Evolutionary conservation across 2,888 invertebrate genomes (phyloP).

Genomic region (Amblyjoppa fuscipennis): DNA sequence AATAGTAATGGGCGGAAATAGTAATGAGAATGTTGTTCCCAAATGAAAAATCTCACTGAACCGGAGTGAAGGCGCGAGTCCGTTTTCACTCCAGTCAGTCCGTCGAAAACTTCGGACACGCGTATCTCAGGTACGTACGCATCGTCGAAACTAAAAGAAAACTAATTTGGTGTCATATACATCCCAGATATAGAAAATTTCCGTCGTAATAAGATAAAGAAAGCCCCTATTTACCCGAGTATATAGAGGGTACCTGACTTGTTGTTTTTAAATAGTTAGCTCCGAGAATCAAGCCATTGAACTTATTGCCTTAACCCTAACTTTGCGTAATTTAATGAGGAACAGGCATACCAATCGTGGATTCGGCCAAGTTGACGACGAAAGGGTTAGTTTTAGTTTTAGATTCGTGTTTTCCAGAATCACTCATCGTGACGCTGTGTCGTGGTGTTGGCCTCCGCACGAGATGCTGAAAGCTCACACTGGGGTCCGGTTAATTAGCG

Average conservation of each 20-base stretch:
- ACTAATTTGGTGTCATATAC: conserved; percentile 10
- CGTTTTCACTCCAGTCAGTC: conserved; percentile 14
- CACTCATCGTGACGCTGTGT: conserved; percentile 11
- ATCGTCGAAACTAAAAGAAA: conserved; percentile 2
- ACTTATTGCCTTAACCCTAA: too few species aligned
- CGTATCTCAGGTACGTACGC: conserved; percentile 16
- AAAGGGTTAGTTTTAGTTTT: too few species aligned
- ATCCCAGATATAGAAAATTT: neutral
- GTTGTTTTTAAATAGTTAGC: neutral
- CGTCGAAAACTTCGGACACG: conserved; percentile 41
- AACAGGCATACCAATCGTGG: too few species aligned
- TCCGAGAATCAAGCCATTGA: neutral
- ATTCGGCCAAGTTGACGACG: too few species aligned
- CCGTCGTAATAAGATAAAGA: neutral
- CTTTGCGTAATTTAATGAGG: too few species aligned
- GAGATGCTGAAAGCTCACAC: conserved; percentile 52
- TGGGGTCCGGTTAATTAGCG: conserved; percentile 61
- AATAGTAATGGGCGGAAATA: neutral
- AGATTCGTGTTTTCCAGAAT: neutral
- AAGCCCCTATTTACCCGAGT: neutral
- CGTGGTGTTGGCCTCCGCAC: neutral
- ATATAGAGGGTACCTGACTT: neutral
- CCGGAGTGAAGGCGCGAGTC: neutral
- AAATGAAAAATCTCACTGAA: conserved; percentile 39
- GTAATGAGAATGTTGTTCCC: conserved; percentile 8